A percentile compares a stretch with the other conserved stretches of the same genome.
Evolutionary conservation across 2,888 invertebrate genomes (phyloP).

Genomic region (Patella pellucida): DNA sequence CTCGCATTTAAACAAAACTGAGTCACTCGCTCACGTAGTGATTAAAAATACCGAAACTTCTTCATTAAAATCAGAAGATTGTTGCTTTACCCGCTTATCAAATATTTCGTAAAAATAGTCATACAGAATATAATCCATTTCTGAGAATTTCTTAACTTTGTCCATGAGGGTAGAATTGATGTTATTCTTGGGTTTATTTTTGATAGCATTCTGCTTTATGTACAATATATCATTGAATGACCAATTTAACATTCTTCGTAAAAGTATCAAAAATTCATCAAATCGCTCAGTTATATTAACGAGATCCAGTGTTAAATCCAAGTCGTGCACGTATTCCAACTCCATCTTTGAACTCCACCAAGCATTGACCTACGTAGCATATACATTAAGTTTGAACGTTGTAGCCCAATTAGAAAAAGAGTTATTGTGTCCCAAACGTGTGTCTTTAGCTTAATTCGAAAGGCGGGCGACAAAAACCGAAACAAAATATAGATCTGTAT

Average conservation of each 20-base stretch:
- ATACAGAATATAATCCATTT: conserved; percentile 5
- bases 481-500: no score
- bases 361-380: no score
- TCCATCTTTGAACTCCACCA: no score
- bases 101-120: not conserved
- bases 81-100: not conserved
- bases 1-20: not conserved
- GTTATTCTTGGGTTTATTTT: conserved; percentile 20
- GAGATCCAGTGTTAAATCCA: conserved; percentile 42
- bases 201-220: conserved; percentile 17
- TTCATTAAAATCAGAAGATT: not conserved
- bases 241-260: conserved; percentile 47
- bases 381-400: no score
- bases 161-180: not conserved
- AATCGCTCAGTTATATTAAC: conserved; percentile 46
- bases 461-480: no score
- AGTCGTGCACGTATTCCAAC: conserved; percentile 34
- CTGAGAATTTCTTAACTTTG: not conserved
- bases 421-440: no score
- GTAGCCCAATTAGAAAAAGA: no score
- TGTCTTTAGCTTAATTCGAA: no score
- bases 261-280: conserved; percentile 45
- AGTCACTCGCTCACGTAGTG: not conserved
- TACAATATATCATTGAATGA: conserved; percentile 40
- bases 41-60: not conserved